These are phyloP conservation scores for Ibycter americanus DNA, from an alignment of 2,797 vertebrate species.

Conservation along the genomic window DNA sequence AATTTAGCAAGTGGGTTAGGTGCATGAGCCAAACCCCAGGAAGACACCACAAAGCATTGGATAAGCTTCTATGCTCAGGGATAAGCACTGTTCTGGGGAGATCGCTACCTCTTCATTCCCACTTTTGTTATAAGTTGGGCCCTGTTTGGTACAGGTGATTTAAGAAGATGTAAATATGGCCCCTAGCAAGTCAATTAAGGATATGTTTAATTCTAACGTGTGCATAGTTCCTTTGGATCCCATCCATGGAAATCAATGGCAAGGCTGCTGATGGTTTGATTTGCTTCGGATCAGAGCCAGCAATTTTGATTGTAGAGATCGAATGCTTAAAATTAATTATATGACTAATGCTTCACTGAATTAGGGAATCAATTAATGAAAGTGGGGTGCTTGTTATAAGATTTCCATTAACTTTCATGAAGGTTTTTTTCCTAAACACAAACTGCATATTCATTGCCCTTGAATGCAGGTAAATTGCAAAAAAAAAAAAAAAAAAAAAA, in stretches of 20 bases:
- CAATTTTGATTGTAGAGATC: slow-evolving; percentile 60
- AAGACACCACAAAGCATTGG: rapidly evolving
- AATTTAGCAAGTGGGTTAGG: background rate
- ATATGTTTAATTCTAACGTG: slow-evolving; percentile 50
- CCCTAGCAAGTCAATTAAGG: slow-evolving; percentile 44
- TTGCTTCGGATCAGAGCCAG: slow-evolving; percentile 60
- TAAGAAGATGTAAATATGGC: slow-evolving; percentile 31
- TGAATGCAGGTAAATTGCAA: background rate
- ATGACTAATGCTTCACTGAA: slow-evolving; percentile 55
- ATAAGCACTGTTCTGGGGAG: background rate
- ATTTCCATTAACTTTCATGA: slow-evolving; percentile 47
- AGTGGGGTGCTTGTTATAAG: slow-evolving; percentile 45
- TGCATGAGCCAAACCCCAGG: background rate
- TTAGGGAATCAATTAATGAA: slow-evolving; percentile 60
- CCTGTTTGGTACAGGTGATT: background rate
- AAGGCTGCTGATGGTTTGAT: slow-evolving; percentile 58
- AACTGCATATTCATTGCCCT: slow-evolving; percentile 40
- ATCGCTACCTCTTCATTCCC: background rate
- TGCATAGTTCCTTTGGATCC: slow-evolving; percentile 43
- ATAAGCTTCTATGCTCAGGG: background rate
- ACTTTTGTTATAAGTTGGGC: background rate
- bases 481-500: background rate
- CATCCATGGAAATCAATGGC: slow-evolving; percentile 57
- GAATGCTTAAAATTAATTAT: slow-evolving; percentile 60
- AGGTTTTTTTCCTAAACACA: slow-evolving; percentile 7